A percentile compares a stretch with the other conserved stretches of the same genome.
These are phyloP conservation scores for Callorhinus ursinus DNA, from an alignment of 2,113 vertebrate species.

Conservation along the genomic window DNA sequence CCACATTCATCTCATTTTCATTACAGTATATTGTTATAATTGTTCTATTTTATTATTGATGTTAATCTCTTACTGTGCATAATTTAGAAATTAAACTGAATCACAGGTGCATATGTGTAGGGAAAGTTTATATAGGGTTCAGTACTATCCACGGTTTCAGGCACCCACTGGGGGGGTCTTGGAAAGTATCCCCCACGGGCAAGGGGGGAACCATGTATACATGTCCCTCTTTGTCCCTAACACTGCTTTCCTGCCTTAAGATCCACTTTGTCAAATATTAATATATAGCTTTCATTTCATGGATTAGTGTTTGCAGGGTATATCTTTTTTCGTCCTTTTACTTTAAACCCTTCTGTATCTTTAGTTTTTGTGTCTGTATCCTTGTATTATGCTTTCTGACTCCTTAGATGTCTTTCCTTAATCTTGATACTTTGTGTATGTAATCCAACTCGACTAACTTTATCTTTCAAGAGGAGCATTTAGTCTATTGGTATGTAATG, in stretches of 20 bases:
- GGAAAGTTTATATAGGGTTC: neutral
- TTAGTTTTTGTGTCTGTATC: neutral
- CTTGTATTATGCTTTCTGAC: neutral
- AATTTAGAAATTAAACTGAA: neutral
- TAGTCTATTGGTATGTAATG: neutral
- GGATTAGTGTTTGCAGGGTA: neutral
- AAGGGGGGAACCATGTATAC: neutral
- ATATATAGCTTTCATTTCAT: neutral
- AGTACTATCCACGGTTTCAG: neutral
- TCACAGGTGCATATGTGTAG: neutral
- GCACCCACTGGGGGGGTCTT: neutral
- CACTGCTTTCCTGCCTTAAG: neutral
- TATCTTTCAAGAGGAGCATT: neutral
- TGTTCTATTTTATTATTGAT: neutral
- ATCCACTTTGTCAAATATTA: neutral
- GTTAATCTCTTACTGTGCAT: neutral
- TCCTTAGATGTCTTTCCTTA: conserved; percentile 9
- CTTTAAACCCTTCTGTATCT: neutral
- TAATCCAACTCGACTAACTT: neutral
- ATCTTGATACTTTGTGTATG: neutral
- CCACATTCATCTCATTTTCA: neutral
- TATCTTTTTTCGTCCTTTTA: neutral
- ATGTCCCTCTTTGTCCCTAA: neutral
- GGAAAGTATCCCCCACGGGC: neutral
- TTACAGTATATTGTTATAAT: neutral